Evolutionary conservation across 2,113 vertebrate genomes (phyloP).

Genomic region (Vicugna pacos): DNA sequence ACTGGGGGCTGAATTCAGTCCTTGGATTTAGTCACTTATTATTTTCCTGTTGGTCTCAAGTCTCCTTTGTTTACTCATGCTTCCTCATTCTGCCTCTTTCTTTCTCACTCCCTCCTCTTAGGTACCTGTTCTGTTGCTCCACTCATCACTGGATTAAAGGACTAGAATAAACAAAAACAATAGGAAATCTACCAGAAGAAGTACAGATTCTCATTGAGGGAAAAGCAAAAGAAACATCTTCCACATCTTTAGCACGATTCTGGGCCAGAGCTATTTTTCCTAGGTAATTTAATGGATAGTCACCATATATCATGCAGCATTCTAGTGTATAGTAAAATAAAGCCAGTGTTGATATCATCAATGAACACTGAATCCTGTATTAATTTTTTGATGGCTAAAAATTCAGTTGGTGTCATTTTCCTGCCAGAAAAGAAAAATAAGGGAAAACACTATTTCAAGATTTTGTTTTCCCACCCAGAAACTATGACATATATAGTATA

Average conservation of each 20-base stretch:
- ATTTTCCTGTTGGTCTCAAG: background rate
- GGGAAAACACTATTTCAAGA: background rate
- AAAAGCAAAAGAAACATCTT: background rate
- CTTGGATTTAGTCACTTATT: background rate
- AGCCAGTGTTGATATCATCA: background rate
- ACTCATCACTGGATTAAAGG: background rate
- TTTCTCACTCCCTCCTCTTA: background rate
- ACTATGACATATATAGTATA: background rate
- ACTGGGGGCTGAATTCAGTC: background rate
- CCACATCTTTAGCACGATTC: background rate
- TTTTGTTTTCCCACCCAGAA: slow-evolving; percentile 31
- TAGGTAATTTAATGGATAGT: background rate
- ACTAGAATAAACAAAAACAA: background rate
- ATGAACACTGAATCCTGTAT: background rate
- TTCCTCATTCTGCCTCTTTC: background rate
- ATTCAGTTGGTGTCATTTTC: background rate
- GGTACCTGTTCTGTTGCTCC: background rate
- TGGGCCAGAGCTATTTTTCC: background rate
- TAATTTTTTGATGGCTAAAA: slow-evolving; percentile 14
- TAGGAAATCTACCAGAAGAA: background rate
- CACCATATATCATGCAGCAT: background rate
- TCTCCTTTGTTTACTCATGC: background rate
- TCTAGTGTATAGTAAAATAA: background rate
- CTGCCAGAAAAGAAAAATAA: slow-evolving; percentile 24
- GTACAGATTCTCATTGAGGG: background rate